A percentile compares a stretch with the other conserved stretches of the same genome.
These are phyloP conservation scores for Hoplodrina blanda DNA, from an alignment of 2,888 invertebrate genomes.

Conservation along the genomic window DNA sequence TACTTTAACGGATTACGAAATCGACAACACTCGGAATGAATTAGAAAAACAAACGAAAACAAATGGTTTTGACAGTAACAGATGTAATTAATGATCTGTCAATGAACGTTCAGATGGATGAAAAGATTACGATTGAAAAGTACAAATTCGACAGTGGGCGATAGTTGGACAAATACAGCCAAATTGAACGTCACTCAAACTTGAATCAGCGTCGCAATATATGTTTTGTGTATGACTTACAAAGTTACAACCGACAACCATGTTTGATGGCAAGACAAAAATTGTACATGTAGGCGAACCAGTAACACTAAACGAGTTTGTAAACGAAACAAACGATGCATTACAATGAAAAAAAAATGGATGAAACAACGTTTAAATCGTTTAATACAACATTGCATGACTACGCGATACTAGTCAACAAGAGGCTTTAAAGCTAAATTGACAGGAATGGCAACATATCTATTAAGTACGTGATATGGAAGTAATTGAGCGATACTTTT, in stretches of 20 bases:
- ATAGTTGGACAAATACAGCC: conserved; percentile 68
- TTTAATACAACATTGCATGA: conserved; percentile 41
- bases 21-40: conserved; percentile 45
- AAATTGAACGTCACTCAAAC: conserved; percentile 76
- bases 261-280: conserved; percentile 71
- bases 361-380: conserved; percentile 43
- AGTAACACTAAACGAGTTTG: conserved; percentile 61
- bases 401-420: conserved; percentile 26
- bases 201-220: conserved; percentile 71
- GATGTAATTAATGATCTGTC: conserved; percentile 65
- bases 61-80: conserved; percentile 57
- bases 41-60: conserved; percentile 56
- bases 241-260: conserved; percentile 78
- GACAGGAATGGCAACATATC: conserved; percentile 42
- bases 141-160: conserved; percentile 70
- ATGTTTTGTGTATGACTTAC: conserved; percentile 72
- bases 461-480: conserved; percentile 33
- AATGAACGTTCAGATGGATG: conserved; percentile 59
- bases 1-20: conserved; percentile 64
- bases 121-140: conserved; percentile 64
- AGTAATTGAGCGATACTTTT: conserved; percentile 23
- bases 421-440: conserved; percentile 35
- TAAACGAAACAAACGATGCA: conserved; percentile 56
- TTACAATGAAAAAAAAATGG: conserved; percentile 46
- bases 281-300: conserved; percentile 72